These are phyloP conservation scores for Arizona elegans DNA, from an alignment of 2,113 vertebrate species.

Conservation along the genomic window DNA sequence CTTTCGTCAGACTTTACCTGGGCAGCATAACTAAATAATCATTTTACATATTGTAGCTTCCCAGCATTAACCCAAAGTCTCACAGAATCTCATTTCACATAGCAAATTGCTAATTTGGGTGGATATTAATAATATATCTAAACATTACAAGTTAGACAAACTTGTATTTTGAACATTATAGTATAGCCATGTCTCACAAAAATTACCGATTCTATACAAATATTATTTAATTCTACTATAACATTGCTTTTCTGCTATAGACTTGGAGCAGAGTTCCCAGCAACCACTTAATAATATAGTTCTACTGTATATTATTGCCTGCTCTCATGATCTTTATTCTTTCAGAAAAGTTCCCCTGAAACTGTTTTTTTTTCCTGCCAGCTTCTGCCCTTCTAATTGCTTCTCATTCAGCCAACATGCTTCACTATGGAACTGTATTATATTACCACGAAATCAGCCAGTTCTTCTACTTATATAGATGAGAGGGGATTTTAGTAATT, in stretches of 20 bases:
- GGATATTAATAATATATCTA: neutral
- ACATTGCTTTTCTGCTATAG: neutral
- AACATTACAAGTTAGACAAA: neutral
- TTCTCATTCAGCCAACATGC: neutral
- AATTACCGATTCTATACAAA: neutral
- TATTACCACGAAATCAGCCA: neutral
- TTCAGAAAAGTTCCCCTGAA: neutral
- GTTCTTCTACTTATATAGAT: neutral
- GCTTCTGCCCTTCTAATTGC: neutral
- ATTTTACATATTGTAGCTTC: neutral
- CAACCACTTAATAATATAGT: neutral
- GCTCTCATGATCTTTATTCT: neutral
- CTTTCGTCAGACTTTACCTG: neutral
- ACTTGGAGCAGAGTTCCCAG: neutral
- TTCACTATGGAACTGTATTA: neutral
- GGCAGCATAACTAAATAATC: neutral
- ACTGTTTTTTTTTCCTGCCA: neutral
- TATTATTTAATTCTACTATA: neutral
- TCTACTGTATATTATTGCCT: neutral
- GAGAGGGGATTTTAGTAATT: neutral
- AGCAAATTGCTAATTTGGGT: neutral
- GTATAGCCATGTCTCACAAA: neutral
- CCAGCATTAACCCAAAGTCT: neutral
- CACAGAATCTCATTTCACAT: neutral
- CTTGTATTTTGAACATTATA: neutral